Evolutionary conservation across 2,113 vertebrate genomes (phyloP).

Genomic region (Lepus americanus): DNA sequence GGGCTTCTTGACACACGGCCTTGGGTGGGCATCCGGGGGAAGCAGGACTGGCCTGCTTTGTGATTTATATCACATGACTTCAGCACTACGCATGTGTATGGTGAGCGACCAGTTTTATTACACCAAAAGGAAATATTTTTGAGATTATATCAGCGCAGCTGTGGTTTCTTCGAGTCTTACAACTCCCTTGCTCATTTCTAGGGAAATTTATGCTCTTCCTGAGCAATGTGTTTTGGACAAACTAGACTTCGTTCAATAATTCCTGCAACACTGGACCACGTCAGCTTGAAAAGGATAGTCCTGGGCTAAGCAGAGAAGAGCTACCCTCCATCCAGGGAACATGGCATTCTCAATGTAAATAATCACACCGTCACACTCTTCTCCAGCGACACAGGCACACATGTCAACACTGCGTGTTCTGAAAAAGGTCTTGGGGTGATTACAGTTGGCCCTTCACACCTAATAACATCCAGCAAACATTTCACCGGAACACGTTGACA

Average conservation of each 20-base stretch:
- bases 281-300: neutral
- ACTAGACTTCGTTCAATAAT: constrained; percentile 44
- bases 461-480: constrained; percentile 16
- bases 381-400: neutral
- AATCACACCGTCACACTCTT: neutral
- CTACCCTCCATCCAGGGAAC: neutral
- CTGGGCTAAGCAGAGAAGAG: neutral
- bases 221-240: neutral
- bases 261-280: neutral
- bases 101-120: constrained; percentile 45
- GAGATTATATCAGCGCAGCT: constrained; percentile 52
- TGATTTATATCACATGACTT: constrained; percentile 31
- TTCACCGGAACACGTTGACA: neutral
- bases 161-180: constrained; percentile 66
- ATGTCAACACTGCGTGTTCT: neutral
- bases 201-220: constrained; percentile 60
- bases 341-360: neutral
- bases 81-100: constrained; percentile 15
- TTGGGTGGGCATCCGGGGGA: neutral
- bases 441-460: neutral
- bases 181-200: constrained; percentile 63
- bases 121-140: constrained; percentile 70
- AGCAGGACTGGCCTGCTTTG: constrained; percentile 24
- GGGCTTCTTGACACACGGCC: neutral
- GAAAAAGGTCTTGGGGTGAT: neutral